Conservation (phyloP, 1,140 invertebrate genomes). For the Pseudobourletiella spinata region DNA sequence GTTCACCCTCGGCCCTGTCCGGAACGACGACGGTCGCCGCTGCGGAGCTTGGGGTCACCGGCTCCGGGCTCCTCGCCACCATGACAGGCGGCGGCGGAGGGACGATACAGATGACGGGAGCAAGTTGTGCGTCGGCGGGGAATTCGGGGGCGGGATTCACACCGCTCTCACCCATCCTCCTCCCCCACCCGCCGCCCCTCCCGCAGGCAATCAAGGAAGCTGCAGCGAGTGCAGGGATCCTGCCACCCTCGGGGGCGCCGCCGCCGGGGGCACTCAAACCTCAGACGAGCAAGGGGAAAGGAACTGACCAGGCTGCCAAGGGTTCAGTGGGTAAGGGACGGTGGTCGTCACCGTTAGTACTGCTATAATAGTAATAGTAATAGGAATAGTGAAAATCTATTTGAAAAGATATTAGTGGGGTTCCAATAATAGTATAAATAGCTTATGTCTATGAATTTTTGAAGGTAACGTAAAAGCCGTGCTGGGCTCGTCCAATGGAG, state of each 20-base stretch:
- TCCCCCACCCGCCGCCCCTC: constrained; percentile 3
- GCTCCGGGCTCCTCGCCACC: constrained; percentile 27
- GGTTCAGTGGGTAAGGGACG: no score
- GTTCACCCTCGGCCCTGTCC: not conserved
- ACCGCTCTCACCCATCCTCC: not conserved
- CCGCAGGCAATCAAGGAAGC: not conserved
- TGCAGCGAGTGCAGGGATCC: constrained; percentile 19
- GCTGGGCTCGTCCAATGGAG: no score
- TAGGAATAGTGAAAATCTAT: not conserved
- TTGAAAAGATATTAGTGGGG: not conserved
- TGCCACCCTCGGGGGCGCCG: constrained; percentile 23
- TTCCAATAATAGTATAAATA: not conserved
- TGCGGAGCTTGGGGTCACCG: not conserved
- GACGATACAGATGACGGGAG: no score
- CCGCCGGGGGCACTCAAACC: constrained; percentile 25
- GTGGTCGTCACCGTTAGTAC: no score
- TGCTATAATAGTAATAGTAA: not conserved
- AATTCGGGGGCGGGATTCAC: not conserved
- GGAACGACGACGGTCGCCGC: not conserved
- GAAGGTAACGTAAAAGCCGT: no score
- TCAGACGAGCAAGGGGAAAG: no score
- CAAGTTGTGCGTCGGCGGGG: no score
- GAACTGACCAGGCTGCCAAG: not conserved
- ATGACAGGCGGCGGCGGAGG: constrained; percentile 29
- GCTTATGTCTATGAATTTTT: no score